These are phyloP conservation scores for Edolisoma coerulescens DNA, from an alignment of 2,113 vertebrate genomes.

Conservation along the genomic window DNA sequence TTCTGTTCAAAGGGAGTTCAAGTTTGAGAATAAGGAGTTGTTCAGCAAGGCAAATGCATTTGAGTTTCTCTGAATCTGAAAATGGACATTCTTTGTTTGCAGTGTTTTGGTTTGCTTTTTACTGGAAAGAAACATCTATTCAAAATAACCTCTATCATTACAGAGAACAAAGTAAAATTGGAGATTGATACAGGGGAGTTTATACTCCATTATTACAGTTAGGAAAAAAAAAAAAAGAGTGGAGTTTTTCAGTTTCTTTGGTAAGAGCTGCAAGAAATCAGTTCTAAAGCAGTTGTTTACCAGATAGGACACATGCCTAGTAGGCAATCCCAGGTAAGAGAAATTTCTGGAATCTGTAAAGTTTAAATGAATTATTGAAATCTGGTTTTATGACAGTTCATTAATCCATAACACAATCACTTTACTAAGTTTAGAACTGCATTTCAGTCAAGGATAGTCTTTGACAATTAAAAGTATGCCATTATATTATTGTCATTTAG, in stretches of 20 bases:
- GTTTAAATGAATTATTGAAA: background rate
- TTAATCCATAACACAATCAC: background rate
- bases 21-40: background rate
- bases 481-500: background rate
- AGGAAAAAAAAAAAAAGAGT: background rate
- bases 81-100: background rate
- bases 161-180: background rate
- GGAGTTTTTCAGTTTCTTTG: background rate
- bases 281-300: background rate
- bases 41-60: background rate
- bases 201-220: background rate
- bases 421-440: background rate
- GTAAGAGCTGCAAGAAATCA: background rate
- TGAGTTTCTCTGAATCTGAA: background rate
- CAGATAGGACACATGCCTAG: background rate
- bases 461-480: background rate
- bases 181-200: background rate
- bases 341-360: background rate
- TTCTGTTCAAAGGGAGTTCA: background rate
- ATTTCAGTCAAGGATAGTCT: background rate
- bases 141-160: background rate
- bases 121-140: background rate
- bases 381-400: background rate
- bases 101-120: background rate
- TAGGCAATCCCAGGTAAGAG: background rate